Evolutionary conservation across 2,888 invertebrate genomes (phyloP), one percentile per base, ranked within the genome.

Genomic region (Paralinhomoeus sp.): DNA sequence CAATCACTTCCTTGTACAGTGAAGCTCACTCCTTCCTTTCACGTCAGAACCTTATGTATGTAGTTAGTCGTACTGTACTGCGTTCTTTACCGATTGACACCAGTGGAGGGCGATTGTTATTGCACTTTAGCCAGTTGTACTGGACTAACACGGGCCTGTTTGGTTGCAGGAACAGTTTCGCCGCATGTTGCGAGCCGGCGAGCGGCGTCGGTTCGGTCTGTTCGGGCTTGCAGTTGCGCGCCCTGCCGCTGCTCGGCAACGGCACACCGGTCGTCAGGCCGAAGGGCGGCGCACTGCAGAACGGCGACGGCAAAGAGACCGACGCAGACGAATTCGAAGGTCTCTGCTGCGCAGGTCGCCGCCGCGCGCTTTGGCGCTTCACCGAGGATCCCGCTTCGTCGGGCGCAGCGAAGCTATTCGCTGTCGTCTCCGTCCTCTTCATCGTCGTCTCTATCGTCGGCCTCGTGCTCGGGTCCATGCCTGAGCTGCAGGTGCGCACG

Each of bases 401-500:
- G 17, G 3, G n/a, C 20, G 35, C 9, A 18, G 35, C 35, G 33
- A 40, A 40, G 24, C 9, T 41, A 9, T 45, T 34, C 41, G 40
- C 24, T 24, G 15, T 41, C 17, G 3, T 37, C 15, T 41, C 41
- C n/a, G 24, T 24, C 13, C 7, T n/a, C 5, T 40, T 45, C 34
- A 35, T 45, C 18, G 21, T 45, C 13, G 24, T 21, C 2, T 40
- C 45, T 7, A 40, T 45, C 15, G 20, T 23, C 3, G 41, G 34
- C 18, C 37, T 45, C 31, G 42, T 45, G 18, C 17, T 45, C 12
- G 40, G 45, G 9, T 45, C 45, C 9, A 15, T 45, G 23, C 33
- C 45, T 3, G 22, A 24, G 21, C 22, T 45, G 24, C 45, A 45
- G 24, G 37, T 37, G 37, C 7, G 27, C 27, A 27, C 27, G 27